Evolutionary conservation across 2,888 invertebrate genomes (phyloP), one percentile per base, ranked within the genome.

Genomic region (Megaustenia siamemsis): DNA sequence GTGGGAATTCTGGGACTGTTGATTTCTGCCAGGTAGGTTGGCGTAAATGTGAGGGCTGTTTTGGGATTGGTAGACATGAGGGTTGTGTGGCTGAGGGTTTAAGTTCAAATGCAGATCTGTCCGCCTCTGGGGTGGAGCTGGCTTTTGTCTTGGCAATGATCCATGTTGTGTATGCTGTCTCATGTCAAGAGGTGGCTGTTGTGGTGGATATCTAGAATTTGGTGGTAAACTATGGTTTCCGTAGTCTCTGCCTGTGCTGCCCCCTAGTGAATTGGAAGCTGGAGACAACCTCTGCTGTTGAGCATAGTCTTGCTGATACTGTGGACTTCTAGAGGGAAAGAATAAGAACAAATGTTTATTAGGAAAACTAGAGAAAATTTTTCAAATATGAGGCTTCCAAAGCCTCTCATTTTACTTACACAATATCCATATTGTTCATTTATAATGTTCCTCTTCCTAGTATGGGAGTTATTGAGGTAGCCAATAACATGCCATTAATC

Each of bases 1-100:
- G 28, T n/a, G 18, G 32, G 73, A 43, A 68, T 69, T 21, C 69
- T 68, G 28, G 4, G 40, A 28, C 32, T 80, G 68, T 3, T 21
- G 35, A 60, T 43, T 43, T 49, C 76, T 56, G 66, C 89, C 89
- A 35, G 89, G 88, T 12, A 92, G 87, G 86, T 92, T 92, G 56
- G 90, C 90, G 86, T 91, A 91, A 10, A 90, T 91, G 75, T 90
- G 90, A 28, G 90, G 89, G 56, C 89, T 88, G 79, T 88, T 85
- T 28, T 53, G 76, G n/a, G 43, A 40, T 6, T 68, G 53, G 43
- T 49, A 12, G 40, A 43, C 49, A n/a, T 66, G 66, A 24, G 28
- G 6, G 28, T 66, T 60, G 12, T 75, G 56, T 32, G 77, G 40
- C 10, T 32, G 28, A 28, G 69, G 18, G 32, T 73, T 66, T 0